A percentile compares a stretch with the other conserved stretches of the same genome.
These are phyloP conservation scores for Etheostoma spectabile DNA, from an alignment of 2,113 vertebrate species.

Conservation along the genomic window DNA sequence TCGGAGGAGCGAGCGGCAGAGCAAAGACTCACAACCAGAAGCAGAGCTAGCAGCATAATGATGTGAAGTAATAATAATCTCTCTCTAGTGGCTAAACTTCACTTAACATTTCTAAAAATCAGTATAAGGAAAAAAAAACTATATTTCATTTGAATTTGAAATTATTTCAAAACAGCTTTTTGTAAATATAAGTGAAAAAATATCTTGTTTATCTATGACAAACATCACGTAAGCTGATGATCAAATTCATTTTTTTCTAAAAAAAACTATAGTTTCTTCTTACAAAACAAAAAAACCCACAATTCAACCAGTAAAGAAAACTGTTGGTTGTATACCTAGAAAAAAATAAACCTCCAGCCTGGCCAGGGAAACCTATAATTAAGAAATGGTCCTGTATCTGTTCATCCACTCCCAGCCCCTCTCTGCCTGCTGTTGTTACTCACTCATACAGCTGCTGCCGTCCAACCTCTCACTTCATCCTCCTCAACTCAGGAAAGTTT, in stretches of 20 bases:
- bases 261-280: neutral
- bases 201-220: neutral
- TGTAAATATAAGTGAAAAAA: neutral
- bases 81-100: conserved; percentile 25
- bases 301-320: conserved; percentile 2
- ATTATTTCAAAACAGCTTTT: neutral
- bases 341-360: neutral
- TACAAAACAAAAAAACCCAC: conserved; percentile 17
- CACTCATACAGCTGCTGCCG: conserved; percentile 74
- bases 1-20: conserved; percentile 48
- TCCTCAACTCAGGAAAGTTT: conserved; percentile 64
- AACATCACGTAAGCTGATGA: conserved; percentile 5
- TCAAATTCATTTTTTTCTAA: neutral
- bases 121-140: neutral
- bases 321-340: conserved; percentile 13
- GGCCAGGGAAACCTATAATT: conserved; percentile 33
- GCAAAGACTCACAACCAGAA: conserved; percentile 68
- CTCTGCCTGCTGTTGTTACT: conserved; percentile 52
- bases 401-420: neutral
- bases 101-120: conserved; percentile 31
- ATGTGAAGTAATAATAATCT: conserved; percentile 28
- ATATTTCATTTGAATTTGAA: neutral
- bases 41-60: conserved; percentile 76
- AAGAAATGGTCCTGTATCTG: conserved; percentile 30
- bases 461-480: conserved; percentile 61